Base-by-base conservation (phyloP, 2,797 vertebrate species). In the Danionella dracula region DNA sequence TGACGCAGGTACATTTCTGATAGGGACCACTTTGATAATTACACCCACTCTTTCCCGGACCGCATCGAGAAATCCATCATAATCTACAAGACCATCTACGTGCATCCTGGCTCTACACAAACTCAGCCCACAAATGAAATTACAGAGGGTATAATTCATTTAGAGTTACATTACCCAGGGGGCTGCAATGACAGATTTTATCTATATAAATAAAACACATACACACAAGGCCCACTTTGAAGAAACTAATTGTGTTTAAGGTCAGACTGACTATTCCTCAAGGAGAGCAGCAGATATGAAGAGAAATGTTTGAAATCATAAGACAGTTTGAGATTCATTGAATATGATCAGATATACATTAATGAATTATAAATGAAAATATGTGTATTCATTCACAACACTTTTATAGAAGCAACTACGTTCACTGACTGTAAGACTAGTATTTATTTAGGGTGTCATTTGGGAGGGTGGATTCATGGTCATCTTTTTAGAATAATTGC, bases 21-120 rank as follows among this genome's bases (percentile, higher is more conserved):
- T 34, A 44, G 29, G 58, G 34, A 51, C 42, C 41, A 57, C 53
- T 67, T 56, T 58, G 51, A 17, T 49, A 59, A 74, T 71, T 40
- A 11, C 42, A 56, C 46, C 42, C 7, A 15, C 42, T 38, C 10
- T 31, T 12, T 48, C 15, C 63, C 6, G 48, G 37, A 55, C 12
- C 15, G 27, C 59, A 61, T 37, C 54, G 49, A 34, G 51, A 59
- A 57, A 66, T 71, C 58, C 69, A 74, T 76, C 62, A 74, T 54
- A 37, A 62, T 59, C 69, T 57, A 50, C 69, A 54, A 57, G 32
- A 19, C 46, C 16, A 54, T 44, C 29, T 20, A 37, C 34, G 23
- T 5, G 1, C 12, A 6, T 11, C 38, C 42, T 13, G 12, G 42
- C 66, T 38, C 27, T 23, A 66, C 49, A 32, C 38, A 27, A 45